phyloP scores from a whole-genome alignment of 1,140 invertebrate genomes.

The Brachionus rubens region DNA sequence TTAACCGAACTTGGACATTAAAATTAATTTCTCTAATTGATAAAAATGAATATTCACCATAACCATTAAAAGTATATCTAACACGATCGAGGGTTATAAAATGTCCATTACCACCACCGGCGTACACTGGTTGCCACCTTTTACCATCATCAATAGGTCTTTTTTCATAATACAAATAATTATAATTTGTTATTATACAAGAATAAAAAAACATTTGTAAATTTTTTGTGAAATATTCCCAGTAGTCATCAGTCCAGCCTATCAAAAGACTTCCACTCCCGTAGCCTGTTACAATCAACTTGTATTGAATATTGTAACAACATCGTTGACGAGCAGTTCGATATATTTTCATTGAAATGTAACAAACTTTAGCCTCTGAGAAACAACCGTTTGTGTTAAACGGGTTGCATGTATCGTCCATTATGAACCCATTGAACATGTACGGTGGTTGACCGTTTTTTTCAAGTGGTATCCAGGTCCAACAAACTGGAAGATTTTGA shows the following conservation, averaged over 20 bases:
- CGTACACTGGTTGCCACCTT: background rate
- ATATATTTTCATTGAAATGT: too few relatives aligned
- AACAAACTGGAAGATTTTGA: background rate
- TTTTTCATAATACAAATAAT: background rate
- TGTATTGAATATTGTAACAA: background rate
- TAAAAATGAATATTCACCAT: constrained; percentile 48
- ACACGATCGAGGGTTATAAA: constrained; percentile 49
- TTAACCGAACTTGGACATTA: constrained; percentile 47
- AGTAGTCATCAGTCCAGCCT: background rate
- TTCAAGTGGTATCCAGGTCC: background rate
- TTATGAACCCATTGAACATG: background rate
- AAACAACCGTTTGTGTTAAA: background rate
- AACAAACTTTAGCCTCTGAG: background rate
- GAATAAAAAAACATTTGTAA: background rate
- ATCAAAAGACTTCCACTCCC: constrained; percentile 12
- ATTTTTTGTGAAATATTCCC: background rate
- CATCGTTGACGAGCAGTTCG: background rate
- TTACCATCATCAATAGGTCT: background rate
- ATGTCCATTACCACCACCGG: constrained; percentile 48
- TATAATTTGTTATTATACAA: background rate
- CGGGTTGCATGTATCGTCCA: background rate
- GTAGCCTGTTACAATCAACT: background rate
- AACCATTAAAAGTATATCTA: constrained; percentile 50
- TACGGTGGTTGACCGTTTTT: background rate
- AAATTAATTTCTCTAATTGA: constrained; percentile 33